Conservation (phyloP, 2,888 invertebrate genomes). For the Callosobruchus maculatus region DNA sequence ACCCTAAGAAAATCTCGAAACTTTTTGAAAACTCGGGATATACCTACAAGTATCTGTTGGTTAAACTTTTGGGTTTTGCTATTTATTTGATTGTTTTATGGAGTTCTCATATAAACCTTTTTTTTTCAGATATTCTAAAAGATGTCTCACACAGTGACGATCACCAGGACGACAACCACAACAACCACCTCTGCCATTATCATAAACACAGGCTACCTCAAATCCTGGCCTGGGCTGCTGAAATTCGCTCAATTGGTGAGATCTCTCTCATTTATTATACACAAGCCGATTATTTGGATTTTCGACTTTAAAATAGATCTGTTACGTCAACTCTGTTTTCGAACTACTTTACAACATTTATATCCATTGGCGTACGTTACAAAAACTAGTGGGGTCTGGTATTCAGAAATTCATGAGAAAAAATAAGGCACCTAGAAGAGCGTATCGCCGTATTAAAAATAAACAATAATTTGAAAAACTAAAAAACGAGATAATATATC, state of each 20-base stretch:
- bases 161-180: conserved; percentile 79
- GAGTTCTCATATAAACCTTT: background rate
- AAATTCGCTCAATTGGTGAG: conserved; percentile 80
- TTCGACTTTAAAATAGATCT: conserved; percentile 7
- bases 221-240: conserved; percentile 72
- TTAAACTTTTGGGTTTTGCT: too few species aligned
- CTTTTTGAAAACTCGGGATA: too few species aligned
- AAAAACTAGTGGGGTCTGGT: too few species aligned
- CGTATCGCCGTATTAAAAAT: too few species aligned
- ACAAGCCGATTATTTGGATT: background rate
- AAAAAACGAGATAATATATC: too few species aligned
- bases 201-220: conserved; percentile 77
- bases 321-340: conserved; percentile 7
- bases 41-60: too few species aligned
- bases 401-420: too few species aligned
- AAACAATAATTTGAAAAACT: too few species aligned
- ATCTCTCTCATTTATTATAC: background rate
- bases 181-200: conserved; percentile 72
- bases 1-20: too few species aligned
- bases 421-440: too few species aligned
- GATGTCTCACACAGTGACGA: conserved; percentile 87
- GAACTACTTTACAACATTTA: background rate
- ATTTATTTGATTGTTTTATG: too few species aligned
- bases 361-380: background rate
- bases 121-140: conserved; percentile 34